Percentiles rank a stretch among this genome's conserved stretches.
Conservation (phyloP, 2,888 invertebrate genomes). For the Metallyticus violacea region DNA sequence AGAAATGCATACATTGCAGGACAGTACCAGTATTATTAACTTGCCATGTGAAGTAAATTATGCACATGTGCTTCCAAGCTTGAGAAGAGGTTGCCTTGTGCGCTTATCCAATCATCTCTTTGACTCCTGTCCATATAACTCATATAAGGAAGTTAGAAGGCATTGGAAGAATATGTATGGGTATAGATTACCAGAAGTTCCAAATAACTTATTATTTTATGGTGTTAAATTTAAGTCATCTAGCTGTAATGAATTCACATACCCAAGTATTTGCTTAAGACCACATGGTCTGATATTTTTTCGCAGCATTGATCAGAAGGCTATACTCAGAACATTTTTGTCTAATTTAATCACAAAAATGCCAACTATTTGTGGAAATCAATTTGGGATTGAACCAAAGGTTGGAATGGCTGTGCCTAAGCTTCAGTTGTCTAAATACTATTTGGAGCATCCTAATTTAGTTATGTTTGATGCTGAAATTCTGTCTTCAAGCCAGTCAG, state of each 20-base stretch:
- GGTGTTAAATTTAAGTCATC: slow-evolving; percentile 21
- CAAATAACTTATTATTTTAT: slow-evolving; percentile 19
- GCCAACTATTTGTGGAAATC: slow-evolving; percentile 19
- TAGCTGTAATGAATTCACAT: slow-evolving; percentile 24
- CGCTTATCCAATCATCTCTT: slow-evolving; percentile 41
- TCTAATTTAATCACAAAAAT: slow-evolving; percentile 17
- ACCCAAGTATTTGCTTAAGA: slow-evolving; percentile 27
- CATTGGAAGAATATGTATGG: slow-evolving; percentile 45
- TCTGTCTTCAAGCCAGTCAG: background rate
- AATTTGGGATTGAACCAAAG: background rate
- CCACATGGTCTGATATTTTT: background rate
- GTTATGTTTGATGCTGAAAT: background rate
- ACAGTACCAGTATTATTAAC: background rate
- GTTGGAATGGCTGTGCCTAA: slow-evolving; percentile 17
- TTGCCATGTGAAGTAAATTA: slow-evolving; percentile 29
- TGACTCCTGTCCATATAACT: slow-evolving; percentile 38
- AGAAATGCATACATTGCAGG: slow-evolving; percentile 1
- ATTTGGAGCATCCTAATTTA: background rate
- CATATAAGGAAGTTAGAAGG: slow-evolving; percentile 41
- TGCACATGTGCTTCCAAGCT: slow-evolving; percentile 42
- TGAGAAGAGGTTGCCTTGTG: slow-evolving; percentile 41
- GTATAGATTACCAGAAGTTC: slow-evolving; percentile 29
- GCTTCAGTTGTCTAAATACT: background rate
- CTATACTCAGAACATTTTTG: slow-evolving; percentile 12
- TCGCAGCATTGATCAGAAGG: background rate